Evolutionary conservation across 2,888 invertebrate genomes (phyloP).

Genomic region (Agriopis leucophaearia): DNA sequence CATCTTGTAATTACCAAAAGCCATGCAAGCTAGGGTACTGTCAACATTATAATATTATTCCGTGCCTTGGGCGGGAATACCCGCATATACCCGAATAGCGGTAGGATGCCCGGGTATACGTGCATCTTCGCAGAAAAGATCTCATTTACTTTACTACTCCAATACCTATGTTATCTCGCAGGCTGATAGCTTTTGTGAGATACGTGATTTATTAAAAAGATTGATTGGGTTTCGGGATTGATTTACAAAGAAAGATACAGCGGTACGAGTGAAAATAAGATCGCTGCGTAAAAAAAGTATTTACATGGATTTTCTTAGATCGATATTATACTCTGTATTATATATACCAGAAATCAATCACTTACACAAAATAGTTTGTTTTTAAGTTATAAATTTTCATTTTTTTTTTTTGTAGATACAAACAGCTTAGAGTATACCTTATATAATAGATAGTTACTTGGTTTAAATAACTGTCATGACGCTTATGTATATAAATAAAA

Average conservation of each 20-base stretch:
- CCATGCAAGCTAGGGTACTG: constrained; percentile 33
- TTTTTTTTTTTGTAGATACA: too few relatives aligned
- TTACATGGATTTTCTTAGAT: background rate
- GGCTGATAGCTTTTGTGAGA: constrained; percentile 55
- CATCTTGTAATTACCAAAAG: constrained; percentile 29
- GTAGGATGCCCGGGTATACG: constrained; percentile 50
- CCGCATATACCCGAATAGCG: constrained; percentile 31
- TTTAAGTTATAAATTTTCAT: too few relatives aligned
- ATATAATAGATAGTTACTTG: too few relatives aligned
- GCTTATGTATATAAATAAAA: too few relatives aligned
- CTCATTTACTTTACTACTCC: constrained; percentile 67
- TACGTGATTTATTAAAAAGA: constrained; percentile 58
- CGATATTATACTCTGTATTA: too few relatives aligned
- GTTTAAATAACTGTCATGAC: too few relatives aligned
- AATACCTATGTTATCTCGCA: constrained; percentile 56
- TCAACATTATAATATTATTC: constrained; percentile 35
- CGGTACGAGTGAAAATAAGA: background rate
- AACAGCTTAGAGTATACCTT: too few relatives aligned
- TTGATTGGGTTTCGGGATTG: constrained; percentile 42
- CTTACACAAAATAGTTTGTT: too few relatives aligned
- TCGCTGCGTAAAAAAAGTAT: too few relatives aligned
- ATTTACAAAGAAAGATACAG: constrained; percentile 26
- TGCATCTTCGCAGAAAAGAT: constrained; percentile 67
- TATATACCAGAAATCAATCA: too few relatives aligned
- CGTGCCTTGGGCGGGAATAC: constrained; percentile 18